Base-by-base conservation (phyloP, 2,797 vertebrate species). In the Esox masquinongy region DNA sequence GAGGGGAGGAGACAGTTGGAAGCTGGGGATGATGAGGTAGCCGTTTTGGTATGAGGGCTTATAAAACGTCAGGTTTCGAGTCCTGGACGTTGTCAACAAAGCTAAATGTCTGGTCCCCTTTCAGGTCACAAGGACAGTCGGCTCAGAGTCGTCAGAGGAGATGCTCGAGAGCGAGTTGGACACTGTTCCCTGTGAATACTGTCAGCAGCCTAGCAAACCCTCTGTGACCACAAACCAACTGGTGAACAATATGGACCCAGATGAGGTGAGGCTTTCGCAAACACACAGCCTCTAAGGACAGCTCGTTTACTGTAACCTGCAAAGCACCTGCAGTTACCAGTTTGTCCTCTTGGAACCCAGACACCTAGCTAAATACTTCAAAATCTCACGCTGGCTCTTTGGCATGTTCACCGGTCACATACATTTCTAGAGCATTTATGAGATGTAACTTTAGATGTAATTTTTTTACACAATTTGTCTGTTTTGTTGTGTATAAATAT, bases 201-300 rank as follows among this genome's bases (percentile, higher is more conserved):
- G 81, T 80, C 82, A 81, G 79, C 80, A 79, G 77, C 73, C 19
- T 43, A 47, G 77, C 77, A 83, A 87, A 79, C 47, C 74, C 12
- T 14, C 51, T 4, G 84, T 64, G 88, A 81, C 76, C 79, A 72
- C 72, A 39, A 73, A 79, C 79, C 80, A 80, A 83, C 81, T 73
- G 74, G 74, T 79, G 74, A 19, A 24, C 51, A 70, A 56, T 70
- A 70, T 3, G 77, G 83, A 85, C 81, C 87, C 79, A 75, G 47
- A 84, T 74, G 74, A 84, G 84, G 82, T 74, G 81, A 77, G 82
- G 50, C 74, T 47, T 53, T 34, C 69, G 61, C 36, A 51, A 69
- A 72, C 24, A 47, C 6, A 70, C 22, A 24, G 12, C 43, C 11
- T 24, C 39, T 49, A 34, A 66, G 63, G 29, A 34, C 63, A 31